Conservation (phyloP, 2,888 invertebrate genomes). For the Amiota mariae region DNA sequence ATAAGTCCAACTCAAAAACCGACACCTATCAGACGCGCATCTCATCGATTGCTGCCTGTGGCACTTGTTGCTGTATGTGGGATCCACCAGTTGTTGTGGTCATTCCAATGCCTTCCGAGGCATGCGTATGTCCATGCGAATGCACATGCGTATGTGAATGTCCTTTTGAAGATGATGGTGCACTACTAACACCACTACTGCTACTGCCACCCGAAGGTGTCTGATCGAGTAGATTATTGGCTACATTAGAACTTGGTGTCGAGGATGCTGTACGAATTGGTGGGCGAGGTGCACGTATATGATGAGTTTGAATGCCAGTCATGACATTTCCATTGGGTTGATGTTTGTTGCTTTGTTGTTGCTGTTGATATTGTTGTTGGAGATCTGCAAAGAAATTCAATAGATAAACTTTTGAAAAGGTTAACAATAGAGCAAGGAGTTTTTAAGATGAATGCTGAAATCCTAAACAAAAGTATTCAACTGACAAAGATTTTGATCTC, state of each 20-base stretch:
- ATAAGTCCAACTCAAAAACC: constrained; percentile 74
- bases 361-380: constrained; percentile 59
- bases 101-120: constrained; percentile 65
- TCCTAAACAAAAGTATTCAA: too few species aligned
- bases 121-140: constrained; percentile 61
- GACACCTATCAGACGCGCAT: constrained; percentile 88
- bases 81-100: constrained; percentile 69
- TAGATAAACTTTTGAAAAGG: constrained; percentile 1
- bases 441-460: too few species aligned
- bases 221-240: constrained; percentile 58
- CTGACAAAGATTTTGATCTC: too few species aligned
- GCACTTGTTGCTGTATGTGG: constrained; percentile 77
- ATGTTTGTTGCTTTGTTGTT: constrained; percentile 68
- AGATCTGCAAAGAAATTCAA: constrained; percentile 44
- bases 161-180: constrained; percentile 72
- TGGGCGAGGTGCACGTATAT: constrained; percentile 73
- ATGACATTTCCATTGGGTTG: constrained; percentile 71
- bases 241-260: constrained; percentile 49
- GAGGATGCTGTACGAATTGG: constrained; percentile 73
- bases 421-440: neutral
- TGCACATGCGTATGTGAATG: constrained; percentile 72
- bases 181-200: constrained; percentile 70
- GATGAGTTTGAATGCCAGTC: constrained; percentile 65
- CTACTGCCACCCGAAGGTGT: constrained; percentile 71
- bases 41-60: constrained; percentile 89